phyloP scores from a whole-genome alignment of 2,888 invertebrate species.

The Lordiphosa andalusiaca region DNA sequence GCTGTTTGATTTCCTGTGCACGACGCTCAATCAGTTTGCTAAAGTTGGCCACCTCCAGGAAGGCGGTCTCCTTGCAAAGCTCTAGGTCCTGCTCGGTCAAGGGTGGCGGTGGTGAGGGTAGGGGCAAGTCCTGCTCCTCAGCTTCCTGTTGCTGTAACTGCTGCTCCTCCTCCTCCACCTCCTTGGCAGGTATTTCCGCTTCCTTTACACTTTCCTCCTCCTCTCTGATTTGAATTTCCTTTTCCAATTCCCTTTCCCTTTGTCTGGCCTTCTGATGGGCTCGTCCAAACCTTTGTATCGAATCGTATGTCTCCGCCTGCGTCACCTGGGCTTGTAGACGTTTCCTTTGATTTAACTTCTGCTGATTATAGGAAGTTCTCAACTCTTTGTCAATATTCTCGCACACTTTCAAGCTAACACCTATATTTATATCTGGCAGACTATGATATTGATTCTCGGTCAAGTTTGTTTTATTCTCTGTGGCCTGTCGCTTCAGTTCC shows the following conservation, averaged over 20 bases:
- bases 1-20: constrained; percentile 64
- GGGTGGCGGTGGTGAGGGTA: constrained; percentile 56
- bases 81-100: constrained; percentile 24
- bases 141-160: background rate
- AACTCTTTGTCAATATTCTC: constrained; percentile 87
- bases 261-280: constrained; percentile 78
- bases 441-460: constrained; percentile 87
- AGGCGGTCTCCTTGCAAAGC: constrained; percentile 68
- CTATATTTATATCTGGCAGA: constrained; percentile 86
- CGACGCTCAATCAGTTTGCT: constrained; percentile 75
- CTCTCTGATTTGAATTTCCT: constrained; percentile 38
- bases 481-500: constrained; percentile 2
- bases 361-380: constrained; percentile 80
- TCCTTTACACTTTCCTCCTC: constrained; percentile 38
- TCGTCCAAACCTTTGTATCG: constrained; percentile 78
- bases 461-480: constrained; percentile 71
- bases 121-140: constrained; percentile 25
- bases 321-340: constrained; percentile 44
- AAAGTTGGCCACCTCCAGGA: constrained; percentile 75
- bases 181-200: constrained; percentile 24
- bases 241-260: constrained; percentile 43
- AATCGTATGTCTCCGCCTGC: constrained; percentile 76
- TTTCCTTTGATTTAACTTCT: constrained; percentile 63
- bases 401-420: constrained; percentile 86
- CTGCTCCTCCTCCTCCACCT: background rate